Evolutionary conservation across 2,113 vertebrate species (phyloP).

Genomic region (Hyperoodon ampullatus): DNA sequence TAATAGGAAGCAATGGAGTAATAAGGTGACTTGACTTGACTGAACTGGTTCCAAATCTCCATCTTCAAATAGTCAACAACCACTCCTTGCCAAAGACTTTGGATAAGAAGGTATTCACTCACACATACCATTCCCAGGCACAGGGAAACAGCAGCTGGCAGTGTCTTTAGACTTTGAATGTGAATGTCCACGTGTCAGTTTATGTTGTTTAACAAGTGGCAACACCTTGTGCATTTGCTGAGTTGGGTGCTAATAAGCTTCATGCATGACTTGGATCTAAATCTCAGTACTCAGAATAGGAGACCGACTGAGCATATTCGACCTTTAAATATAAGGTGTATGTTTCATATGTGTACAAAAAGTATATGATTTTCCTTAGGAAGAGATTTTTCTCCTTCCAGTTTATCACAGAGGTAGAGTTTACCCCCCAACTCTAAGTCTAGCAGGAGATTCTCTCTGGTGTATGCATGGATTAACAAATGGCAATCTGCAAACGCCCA

Average conservation of each 20-base stretch:
- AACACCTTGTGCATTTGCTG: neutral
- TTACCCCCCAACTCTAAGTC: conserved; percentile 42
- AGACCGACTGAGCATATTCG: neutral
- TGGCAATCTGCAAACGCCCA: conserved; percentile 65
- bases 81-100: neutral
- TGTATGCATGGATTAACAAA: conserved; percentile 65
- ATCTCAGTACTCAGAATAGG: neutral
- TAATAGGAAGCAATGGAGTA: neutral
- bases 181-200: neutral
- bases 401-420: conserved; percentile 41
- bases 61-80: neutral
- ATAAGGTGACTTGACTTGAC: neutral
- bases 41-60: neutral
- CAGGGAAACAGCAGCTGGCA: fast-evolving
- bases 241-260: neutral
- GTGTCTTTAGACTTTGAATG: neutral
- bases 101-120: fast-evolving
- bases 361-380: neutral
- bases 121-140: fast-evolving
- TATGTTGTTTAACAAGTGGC: neutral
- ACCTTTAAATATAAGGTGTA: neutral
- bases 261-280: neutral
- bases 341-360: fast-evolving
- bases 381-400: conserved; percentile 17
- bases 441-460: neutral